These are phyloP conservation scores for Heliconius ethilla DNA, from an alignment of 2,888 invertebrate species.

Conservation along the genomic window DNA sequence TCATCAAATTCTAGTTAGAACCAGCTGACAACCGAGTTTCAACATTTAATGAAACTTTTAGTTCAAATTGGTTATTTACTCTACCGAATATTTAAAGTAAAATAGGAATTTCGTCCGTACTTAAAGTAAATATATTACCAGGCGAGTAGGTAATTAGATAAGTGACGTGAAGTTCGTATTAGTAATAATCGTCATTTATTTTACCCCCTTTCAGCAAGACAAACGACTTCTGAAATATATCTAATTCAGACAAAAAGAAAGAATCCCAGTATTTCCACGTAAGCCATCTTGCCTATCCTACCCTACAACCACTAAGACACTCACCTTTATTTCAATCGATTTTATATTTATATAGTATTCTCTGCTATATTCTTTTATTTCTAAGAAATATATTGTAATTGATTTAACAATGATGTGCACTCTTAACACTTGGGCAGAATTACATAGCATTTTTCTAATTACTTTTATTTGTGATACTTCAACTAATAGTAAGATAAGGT, in stretches of 20 bases:
- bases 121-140: neutral
- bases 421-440: neutral
- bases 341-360: too few species aligned
- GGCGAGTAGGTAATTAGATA: neutral
- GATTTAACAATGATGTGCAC: neutral
- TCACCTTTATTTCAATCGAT: too few species aligned
- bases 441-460: neutral
- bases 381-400: too few species aligned
- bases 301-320: too few species aligned
- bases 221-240: too few species aligned
- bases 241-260: too few species aligned
- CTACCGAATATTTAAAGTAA: neutral
- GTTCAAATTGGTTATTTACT: constrained; percentile 7
- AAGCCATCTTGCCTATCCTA: too few species aligned
- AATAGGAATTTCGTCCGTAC: neutral
- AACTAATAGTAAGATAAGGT: neutral
- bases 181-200: too few species aligned
- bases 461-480: neutral
- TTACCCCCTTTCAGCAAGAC: too few species aligned
- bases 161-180: too few species aligned
- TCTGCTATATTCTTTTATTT: too few species aligned
- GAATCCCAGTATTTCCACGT: too few species aligned
- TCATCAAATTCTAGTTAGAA: constrained; percentile 29
- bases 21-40: constrained; percentile 30
- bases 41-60: constrained; percentile 15